Evolutionary conservation across 2,888 invertebrate genomes (phyloP), one percentile per base, ranked within the genome.

Genomic region (Nomada goodeniana): DNA sequence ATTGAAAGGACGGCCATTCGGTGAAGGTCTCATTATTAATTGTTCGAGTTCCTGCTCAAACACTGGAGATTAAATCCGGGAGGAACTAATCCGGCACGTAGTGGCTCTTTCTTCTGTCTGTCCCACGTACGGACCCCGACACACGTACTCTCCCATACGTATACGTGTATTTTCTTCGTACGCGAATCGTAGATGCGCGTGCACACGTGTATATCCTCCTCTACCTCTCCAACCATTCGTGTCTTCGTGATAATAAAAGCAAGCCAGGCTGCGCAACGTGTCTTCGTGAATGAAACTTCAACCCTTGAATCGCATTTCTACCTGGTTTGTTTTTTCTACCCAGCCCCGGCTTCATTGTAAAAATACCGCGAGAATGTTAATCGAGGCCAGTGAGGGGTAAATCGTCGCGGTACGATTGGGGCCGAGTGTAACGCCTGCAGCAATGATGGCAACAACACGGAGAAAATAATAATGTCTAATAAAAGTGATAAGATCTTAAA

Each of bases 1-100:
- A 82, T 82, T 87, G 89, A 89, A 89, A 89, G 88, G 83, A 85
- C 84, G 79, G 85, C 80, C 85, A 78, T 85, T 87, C 84, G 83
- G 81, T 75, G 78, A 80, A 83, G 86, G 84, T 84, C 84, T 86
- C 85, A 91, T 91, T 92, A 91, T 92, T 91, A 92, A 93, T 93
- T 93, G 92, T 93, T 92, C 92, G 89, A 91, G 92, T 92, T 92
- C 91, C 92, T 92, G 91, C 87, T 90, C 90, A 89, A 92, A 92
- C 92, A 91, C 89, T 89, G 90, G 29, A 88, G 89, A 92, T 92
- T 92, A 91, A 91, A 91, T 91, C 89, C 89, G 87, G 85, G 88
- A 91, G 91, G 89, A 89, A 91, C 91, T 91, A 91, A 92, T 92
- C 91, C 86, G 86, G 89, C 89, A 86, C 87, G 88, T 88, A 88